A percentile compares a stretch with the other conserved stretches of the same genome.
These are phyloP conservation scores for Nibea albiflora DNA, from an alignment of 2,113 vertebrate species.

Conservation along the genomic window DNA sequence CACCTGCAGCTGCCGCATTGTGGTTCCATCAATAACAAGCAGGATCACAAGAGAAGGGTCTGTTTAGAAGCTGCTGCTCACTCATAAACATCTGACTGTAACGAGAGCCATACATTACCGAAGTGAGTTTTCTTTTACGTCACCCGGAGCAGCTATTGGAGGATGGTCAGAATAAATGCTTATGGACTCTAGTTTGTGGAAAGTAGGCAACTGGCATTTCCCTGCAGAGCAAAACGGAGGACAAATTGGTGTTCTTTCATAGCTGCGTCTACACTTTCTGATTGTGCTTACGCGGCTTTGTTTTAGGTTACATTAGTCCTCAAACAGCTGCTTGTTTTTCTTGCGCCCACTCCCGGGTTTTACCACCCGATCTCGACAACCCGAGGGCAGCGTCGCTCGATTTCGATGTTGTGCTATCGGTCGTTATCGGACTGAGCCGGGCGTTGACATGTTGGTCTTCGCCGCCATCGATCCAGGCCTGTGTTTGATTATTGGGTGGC, in stretches of 20 bases:
- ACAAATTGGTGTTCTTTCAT: conserved; percentile 55
- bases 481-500: conserved; percentile 74
- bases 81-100: conserved; percentile 24
- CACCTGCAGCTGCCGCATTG: conserved; percentile 38
- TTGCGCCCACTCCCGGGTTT: neutral
- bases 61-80: conserved; percentile 22
- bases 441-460: conserved; percentile 68
- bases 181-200: conserved; percentile 27
- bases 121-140: neutral
- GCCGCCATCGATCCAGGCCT: conserved; percentile 55
- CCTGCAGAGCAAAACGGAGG: conserved; percentile 41
- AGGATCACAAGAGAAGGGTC: conserved; percentile 10
- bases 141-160: neutral
- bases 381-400: conserved; percentile 49
- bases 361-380: conserved; percentile 29
- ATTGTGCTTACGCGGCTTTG: conserved; percentile 53
- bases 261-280: conserved; percentile 50
- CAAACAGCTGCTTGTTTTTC: conserved; percentile 57
- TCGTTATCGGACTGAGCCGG: conserved; percentile 35
- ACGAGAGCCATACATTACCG: conserved; percentile 12
- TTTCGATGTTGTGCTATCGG: conserved; percentile 51
- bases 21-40: conserved; percentile 26
- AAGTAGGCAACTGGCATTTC: conserved; percentile 47
- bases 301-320: conserved; percentile 45
- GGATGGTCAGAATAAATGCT: conserved; percentile 35